phyloP scores from a whole-genome alignment of 53 echinoderm and acorn worm genomes.

The Arbacia lixula region DNA sequence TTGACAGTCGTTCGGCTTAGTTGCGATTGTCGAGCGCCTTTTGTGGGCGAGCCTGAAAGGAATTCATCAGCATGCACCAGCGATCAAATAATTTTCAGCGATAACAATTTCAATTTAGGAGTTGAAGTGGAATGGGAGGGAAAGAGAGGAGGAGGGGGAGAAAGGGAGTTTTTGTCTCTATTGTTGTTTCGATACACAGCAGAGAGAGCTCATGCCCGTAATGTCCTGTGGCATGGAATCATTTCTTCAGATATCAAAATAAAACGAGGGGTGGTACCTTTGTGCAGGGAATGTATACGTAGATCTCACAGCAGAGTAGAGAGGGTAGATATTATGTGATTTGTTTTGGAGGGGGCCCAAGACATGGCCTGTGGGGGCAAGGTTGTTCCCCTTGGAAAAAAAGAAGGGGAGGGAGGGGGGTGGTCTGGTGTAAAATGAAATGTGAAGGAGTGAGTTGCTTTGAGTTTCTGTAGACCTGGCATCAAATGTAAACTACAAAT shows the following conservation, averaged over 20 bases:
- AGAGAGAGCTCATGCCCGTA: conserved; percentile 18
- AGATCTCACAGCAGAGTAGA: conserved; percentile 8
- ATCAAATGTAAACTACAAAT: conserved; percentile 46
- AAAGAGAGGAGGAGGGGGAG: conserved; percentile 6
- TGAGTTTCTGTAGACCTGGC: conserved; percentile 28
- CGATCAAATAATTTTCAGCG: conserved; percentile 58
- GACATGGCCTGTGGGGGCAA: conserved; percentile 17
- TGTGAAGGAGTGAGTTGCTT: too few species aligned
- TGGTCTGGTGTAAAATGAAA: too few species aligned
- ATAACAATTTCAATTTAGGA: conserved; percentile 53
- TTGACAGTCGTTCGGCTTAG: conserved; percentile 52
- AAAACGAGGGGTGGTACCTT: background rate
- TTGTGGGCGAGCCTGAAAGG: conserved; percentile 43
- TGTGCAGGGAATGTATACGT: background rate
- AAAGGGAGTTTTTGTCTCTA: conserved; percentile 9
- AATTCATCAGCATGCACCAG: conserved; percentile 42
- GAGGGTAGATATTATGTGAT: conserved; percentile 19
- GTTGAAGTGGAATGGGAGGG: conserved; percentile 15
- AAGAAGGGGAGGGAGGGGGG: too few species aligned
- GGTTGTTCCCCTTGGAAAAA: too few species aligned
- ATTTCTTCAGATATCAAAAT: conserved; percentile 46
- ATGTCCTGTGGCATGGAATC: conserved; percentile 44
- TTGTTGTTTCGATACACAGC: background rate
- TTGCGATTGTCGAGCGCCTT: conserved; percentile 24
- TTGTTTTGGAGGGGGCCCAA: conserved; percentile 39